Evolutionary conservation across 2,797 vertebrate species (phyloP).

Genomic region (Zalophus californianus): DNA sequence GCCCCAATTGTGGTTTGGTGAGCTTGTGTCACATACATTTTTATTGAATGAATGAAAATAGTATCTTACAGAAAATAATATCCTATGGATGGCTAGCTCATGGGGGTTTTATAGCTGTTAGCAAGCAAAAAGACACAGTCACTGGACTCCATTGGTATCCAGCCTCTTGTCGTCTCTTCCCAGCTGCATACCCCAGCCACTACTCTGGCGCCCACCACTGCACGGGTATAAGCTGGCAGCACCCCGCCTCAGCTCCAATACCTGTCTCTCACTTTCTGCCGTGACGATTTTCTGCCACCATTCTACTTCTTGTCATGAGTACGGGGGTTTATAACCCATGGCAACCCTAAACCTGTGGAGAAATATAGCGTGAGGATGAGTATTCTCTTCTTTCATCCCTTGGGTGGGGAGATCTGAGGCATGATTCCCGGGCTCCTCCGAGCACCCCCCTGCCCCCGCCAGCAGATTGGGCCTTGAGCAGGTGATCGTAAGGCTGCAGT

Average conservation of each 20-base stretch:
- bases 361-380: not conserved
- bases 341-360: not conserved
- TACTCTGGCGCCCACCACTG: not conserved
- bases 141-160: too few species aligned
- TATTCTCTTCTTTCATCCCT: not conserved
- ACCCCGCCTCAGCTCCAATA: not conserved
- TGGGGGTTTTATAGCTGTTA: not conserved
- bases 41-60: not conserved
- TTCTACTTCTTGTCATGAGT: not conserved
- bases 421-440: not conserved
- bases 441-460: not conserved
- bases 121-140: not conserved
- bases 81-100: not conserved
- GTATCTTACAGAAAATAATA: not conserved
- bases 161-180: fast-evolving
- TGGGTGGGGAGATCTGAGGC: not conserved
- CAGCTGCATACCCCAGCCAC: fast-evolving
- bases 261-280: not conserved
- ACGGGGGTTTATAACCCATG: not conserved
- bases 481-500: not conserved
- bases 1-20: not conserved
- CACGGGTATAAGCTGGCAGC: fast-evolving
- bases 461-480: not conserved
- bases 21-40: not conserved
- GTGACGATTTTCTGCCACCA: not conserved